Percentiles rank a stretch among this genome's conserved stretches.
These are phyloP conservation scores for Jacana jacana DNA, from an alignment of 2,113 vertebrate genomes.

Conservation along the genomic window DNA sequence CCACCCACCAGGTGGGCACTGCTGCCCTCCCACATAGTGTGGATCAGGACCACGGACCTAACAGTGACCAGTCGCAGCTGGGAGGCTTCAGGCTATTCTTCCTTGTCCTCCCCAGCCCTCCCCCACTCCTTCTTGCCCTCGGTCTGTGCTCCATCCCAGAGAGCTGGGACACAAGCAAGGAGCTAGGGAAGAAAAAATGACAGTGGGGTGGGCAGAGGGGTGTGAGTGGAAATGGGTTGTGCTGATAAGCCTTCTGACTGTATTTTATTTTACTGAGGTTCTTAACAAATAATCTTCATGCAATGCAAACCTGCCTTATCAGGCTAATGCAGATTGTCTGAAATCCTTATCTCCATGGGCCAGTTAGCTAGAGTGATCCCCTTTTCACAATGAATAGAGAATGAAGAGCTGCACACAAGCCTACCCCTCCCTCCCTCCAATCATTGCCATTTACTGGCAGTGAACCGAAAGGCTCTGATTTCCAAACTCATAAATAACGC, in stretches of 20 bases:
- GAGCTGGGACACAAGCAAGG: background rate
- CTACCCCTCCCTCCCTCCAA: background rate
- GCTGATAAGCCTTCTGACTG: constrained; percentile 73
- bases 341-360: constrained; percentile 86
- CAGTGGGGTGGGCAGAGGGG: background rate
- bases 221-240: constrained; percentile 56
- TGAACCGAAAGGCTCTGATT: constrained; percentile 16
- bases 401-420: constrained; percentile 63
- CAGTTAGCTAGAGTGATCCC: constrained; percentile 85
- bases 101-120: background rate
- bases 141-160: background rate
- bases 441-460: constrained; percentile 60
- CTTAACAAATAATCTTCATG: constrained; percentile 76
- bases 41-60: background rate
- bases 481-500: constrained; percentile 47
- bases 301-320: constrained; percentile 85
- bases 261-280: constrained; percentile 74
- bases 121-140: background rate
- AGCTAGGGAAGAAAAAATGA: background rate
- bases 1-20: background rate
- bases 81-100: background rate
- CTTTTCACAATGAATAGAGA: constrained; percentile 69
- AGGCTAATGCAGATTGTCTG: constrained; percentile 84
- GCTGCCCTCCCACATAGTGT: background rate
- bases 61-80: background rate